Base-by-base conservation (phyloP, 2,888 invertebrate genomes). In the Bibio marci region DNA sequence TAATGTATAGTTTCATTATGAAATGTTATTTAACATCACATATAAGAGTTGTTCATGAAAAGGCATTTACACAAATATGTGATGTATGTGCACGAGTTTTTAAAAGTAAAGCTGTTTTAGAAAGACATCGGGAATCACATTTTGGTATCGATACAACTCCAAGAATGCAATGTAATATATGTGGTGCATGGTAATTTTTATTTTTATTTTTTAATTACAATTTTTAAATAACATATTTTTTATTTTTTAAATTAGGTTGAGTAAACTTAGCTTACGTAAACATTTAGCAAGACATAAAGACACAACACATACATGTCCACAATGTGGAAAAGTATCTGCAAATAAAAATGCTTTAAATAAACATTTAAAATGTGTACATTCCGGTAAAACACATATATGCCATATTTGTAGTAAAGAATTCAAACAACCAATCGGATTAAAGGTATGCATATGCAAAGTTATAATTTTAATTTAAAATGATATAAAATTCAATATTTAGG, bases 291-390 rank as follows among this genome's bases (percentile, higher is more conserved):
- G 26, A 2, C 39, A 39, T 11, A 33, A 34, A 2, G 34, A 34
- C 14, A 27, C 19, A 22, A 22, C 28, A 2, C 13, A 19, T 7
- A 28, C 7, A 2, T 39, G 39, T 15, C 17, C 27, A 17, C n/a
- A 27, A 14, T 39, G 39, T 22, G 18, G 27, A 13, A 61, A 61
- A 42, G 48, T 55, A 3, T 53, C 58, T 2, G 57, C 59, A 4
- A 59, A 57, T 37, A 54, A 54, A 11, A 56, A 56, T 33, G 59
- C 61, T 18, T 47, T 61, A 46, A 44, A 55, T 10, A 59, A 56
- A 38, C 61, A 61, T 38, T 49, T 55, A 26, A 54, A 55, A 0
- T 58, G 58, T 37, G 60, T 61, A 1, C 61, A 61, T 42, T 50
- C 55, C 3, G 51, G 8, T 6, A 4, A 8, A 4, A 22, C 4